Evolutionary conservation across 2,888 invertebrate species (phyloP).

Genomic region (Tetramorium bicarinatum): DNA sequence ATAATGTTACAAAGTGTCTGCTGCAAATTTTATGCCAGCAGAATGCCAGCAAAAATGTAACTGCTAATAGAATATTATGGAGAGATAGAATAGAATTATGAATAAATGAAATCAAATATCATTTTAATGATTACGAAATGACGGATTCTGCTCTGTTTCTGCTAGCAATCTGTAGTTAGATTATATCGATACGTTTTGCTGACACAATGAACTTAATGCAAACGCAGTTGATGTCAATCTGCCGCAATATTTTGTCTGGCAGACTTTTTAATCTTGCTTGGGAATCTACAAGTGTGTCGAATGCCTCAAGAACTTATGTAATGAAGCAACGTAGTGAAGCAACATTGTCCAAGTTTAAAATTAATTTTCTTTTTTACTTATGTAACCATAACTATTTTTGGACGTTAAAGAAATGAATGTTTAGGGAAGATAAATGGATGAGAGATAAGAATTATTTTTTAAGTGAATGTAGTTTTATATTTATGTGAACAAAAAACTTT

Average conservation of each 20-base stretch:
- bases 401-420: neutral
- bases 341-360: neutral
- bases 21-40: neutral
- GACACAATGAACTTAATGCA: neutral
- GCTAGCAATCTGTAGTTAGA: neutral
- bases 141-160: neutral
- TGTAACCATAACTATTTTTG: neutral
- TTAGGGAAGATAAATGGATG: neutral
- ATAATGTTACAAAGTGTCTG: neutral
- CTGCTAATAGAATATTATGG: neutral
- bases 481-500: neutral
- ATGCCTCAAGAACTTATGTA: neutral
- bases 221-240: neutral
- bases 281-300: neutral
- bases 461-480: neutral
- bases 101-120: neutral
- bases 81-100: neutral
- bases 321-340: neutral
- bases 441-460: neutral
- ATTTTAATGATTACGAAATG: neutral
- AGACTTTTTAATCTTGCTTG: neutral
- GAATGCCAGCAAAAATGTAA: neutral
- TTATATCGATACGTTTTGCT: neutral
- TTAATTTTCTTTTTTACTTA: neutral
- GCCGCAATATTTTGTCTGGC: neutral